Conservation (phyloP, 2,797 vertebrate species). For the Microctenopoma lineatum region DNA sequence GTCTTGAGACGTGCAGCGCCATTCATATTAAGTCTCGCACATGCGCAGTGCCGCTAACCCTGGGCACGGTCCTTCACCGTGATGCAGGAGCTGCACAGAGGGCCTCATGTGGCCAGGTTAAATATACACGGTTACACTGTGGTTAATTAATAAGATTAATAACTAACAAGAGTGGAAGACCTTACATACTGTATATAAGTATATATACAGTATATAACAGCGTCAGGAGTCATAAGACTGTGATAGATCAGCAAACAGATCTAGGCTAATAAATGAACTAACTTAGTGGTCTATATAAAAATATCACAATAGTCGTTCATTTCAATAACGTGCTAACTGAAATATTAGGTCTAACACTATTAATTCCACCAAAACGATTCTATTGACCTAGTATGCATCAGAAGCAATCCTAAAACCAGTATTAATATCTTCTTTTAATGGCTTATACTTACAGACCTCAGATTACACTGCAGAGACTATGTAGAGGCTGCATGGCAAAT, state of each 20-base stretch:
- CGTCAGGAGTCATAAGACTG: background rate
- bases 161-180: background rate
- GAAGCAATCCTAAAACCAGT: background rate
- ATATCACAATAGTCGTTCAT: background rate
- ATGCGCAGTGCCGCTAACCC: slow-evolving; percentile 66
- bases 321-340: too few relatives aligned
- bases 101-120: slow-evolving; percentile 40
- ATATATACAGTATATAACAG: background rate
- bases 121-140: background rate
- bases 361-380: background rate
- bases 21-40: slow-evolving; percentile 51
- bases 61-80: background rate
- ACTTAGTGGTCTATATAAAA: background rate
- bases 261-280: background rate
- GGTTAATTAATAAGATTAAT: background rate
- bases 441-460: background rate
- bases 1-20: slow-evolving; percentile 69
- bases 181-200: background rate
- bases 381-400: background rate
- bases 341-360: background rate
- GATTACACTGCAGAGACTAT: background rate
- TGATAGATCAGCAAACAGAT: background rate
- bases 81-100: slow-evolving; percentile 18
- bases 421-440: background rate
- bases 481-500: too few relatives aligned